Percentiles rank a stretch among this genome's conserved stretches.
Conservation (phyloP, 2,113 vertebrate species). For the Grammomys dolichurus region DNA sequence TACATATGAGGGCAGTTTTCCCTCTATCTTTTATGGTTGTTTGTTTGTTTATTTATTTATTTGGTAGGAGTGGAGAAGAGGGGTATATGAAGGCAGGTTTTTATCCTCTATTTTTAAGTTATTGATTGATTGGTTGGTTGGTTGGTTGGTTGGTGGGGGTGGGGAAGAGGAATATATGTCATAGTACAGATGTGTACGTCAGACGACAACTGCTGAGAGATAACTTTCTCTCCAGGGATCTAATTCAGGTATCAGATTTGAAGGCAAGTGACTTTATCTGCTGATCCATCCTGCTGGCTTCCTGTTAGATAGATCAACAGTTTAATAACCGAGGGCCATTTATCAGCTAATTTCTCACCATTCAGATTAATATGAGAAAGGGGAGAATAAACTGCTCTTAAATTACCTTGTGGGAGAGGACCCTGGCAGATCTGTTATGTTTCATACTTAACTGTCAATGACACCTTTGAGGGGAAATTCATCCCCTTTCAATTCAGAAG, state of each 20-base stretch:
- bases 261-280: background rate
- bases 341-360: background rate
- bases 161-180: background rate
- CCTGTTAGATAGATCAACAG: background rate
- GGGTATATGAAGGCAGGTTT: too few species aligned
- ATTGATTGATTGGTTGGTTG: too few species aligned
- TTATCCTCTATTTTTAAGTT: too few species aligned
- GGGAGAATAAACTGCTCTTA: background rate
- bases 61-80: background rate
- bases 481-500: background rate
- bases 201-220: background rate
- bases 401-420: background rate
- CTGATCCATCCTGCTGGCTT: background rate
- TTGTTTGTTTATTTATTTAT: background rate
- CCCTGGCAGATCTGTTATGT: background rate
- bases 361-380: conserved; percentile 38
- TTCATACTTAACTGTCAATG: background rate
- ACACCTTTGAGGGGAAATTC: background rate
- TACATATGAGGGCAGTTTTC: background rate
- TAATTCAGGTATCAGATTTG: too few species aligned
- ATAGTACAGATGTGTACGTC: background rate
- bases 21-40: background rate
- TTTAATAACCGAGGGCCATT: background rate
- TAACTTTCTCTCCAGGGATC: background rate
- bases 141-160: background rate